Base-by-base conservation (phyloP, 1,140 invertebrate genomes). In the Anthonomus grandis region DNA sequence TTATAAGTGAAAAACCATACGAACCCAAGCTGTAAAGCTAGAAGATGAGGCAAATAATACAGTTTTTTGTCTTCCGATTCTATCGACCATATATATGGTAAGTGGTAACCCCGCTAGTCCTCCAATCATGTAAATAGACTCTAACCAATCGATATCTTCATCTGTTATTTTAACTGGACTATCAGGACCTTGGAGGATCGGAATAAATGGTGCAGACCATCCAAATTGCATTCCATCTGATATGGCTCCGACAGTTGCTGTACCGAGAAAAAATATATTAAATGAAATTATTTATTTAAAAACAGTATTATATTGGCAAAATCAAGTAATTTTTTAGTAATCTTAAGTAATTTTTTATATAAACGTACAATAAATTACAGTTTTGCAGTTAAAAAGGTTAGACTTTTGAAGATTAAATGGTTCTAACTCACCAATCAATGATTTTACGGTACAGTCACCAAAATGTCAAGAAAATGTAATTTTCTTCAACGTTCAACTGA, bases 21-120 rank as follows among this genome's bases (percentile, higher is more conserved):
- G 48, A 0, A 74, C 19, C 84, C 85, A 89, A 4, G 84, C 83
- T 1, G 81, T 0, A 0, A 84, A 52, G 63, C 83, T 87, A 0
- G 83, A 83, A 1, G 78, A 27, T 0, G 80, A 71, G 0, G 82
- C 72, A 2, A 80, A 42, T 12, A 84, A 9, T 86, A 77, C 0
- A 8, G 82, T 77, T 17, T 67, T 67, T 66, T 83, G 86, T 2
- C 87, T 70, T 0, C 87, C 87, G 23, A 83, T 61, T 63, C 74
- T 79, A 63, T 88, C 84, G 1, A 86, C 77, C 8, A 80, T 55
- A 48, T 51, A 67, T 19, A 77, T 62, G 37, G 76, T 78, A 9
- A 81, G 76, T 1, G 81, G 72, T 0, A 83, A 81, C 4, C 83
- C 82, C 0, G 75, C 63, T 27, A 85, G 75, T 1, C 80, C 83